Evolutionary conservation across 2,797 vertebrate genomes (phyloP), one percentile per base, ranked within the genome.

Genomic region (Sebastes goodei): DNA sequence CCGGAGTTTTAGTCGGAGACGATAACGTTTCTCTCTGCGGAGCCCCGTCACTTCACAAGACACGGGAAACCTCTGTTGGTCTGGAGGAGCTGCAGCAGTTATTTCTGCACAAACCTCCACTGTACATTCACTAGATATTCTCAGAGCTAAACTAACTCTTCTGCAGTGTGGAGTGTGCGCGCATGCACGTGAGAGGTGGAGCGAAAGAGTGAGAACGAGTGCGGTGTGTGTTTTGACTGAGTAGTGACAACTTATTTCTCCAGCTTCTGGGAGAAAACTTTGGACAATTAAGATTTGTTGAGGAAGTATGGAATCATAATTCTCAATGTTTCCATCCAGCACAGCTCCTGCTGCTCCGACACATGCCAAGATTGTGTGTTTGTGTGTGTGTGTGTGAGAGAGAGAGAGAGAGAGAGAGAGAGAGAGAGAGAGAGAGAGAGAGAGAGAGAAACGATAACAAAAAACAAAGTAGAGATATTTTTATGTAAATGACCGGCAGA

Each of bases 221-320:
- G 12, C 35, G 12, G 35, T 38, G 35, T 14, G 35, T 38, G 35
- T 10, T 65, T 52, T 38, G 30, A 80, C 42, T n/a, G 63, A 60
- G 30, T 1, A 25, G 21, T 21, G 57, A 65, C 17, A 60, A 30
- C 53, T 10, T 8, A 35, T 46, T 61, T 65, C 30, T 72, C 15
- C 71, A 2, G 53, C 27, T 35, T 57, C 46, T 66, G 56, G 38
- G 14, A 27, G 7, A 32, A 29, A 2, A 38, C 2, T 27, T 69
- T 71, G 53, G 66, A 76, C 74, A 82, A 60, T 65, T 30, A 35
- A 35, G 46, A 46, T 30, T n/a, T 69, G 56, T 71, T 35, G 61
- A 74, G 72, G 69, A 84, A 62, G 62, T 30, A 63, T 46, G 63
- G 76, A 71, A 75, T 80, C 33, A 71, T 71, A 73, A 10, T 52